These are phyloP conservation scores for Piprites chloris DNA, from an alignment of 2,113 vertebrate species.

Conservation along the genomic window DNA sequence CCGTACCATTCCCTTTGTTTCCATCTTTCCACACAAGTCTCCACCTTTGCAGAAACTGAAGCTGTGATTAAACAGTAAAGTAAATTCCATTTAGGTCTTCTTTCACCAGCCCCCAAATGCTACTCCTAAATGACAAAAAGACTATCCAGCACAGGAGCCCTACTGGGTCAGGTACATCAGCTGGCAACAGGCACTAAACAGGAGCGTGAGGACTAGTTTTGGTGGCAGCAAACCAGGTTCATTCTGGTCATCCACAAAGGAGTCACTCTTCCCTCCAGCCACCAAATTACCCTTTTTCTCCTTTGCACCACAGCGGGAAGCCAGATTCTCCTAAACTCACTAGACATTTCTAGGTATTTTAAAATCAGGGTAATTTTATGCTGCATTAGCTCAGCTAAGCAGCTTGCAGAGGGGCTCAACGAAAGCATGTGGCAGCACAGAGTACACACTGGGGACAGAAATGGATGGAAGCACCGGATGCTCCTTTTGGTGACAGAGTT, in stretches of 20 bases:
- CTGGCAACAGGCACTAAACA: neutral
- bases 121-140: neutral
- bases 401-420: neutral
- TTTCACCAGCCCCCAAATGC: neutral
- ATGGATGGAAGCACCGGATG: neutral
- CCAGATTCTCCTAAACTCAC: neutral
- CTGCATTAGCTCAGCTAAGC: neutral
- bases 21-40: neutral
- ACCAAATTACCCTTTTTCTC: neutral
- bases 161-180: neutral
- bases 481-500: neutral
- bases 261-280: neutral
- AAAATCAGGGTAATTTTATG: neutral
- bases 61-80: neutral
- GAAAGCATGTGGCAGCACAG: neutral
- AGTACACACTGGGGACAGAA: neutral
- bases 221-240: neutral
- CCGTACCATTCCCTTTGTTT: neutral
- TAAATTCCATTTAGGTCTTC: neutral
- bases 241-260: neutral
- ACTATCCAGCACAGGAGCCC: neutral
- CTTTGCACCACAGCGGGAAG: neutral
- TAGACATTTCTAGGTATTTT: neutral
- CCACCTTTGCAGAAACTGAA: neutral
- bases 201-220: neutral